Base-by-base conservation (phyloP, 2,888 invertebrate genomes). In the Miltochrista miniata region DNA sequence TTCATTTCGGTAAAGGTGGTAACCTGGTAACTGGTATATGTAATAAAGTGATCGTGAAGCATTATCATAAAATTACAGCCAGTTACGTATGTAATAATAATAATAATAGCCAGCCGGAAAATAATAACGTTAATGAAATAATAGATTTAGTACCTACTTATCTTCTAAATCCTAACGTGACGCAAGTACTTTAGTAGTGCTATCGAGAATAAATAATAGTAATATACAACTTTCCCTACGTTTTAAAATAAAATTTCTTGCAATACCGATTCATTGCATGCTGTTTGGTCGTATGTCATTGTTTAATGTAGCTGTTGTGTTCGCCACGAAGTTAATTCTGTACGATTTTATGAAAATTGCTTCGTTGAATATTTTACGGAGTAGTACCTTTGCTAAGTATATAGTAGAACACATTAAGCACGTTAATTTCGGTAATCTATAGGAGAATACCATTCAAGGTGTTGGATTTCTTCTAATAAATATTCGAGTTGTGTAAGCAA, bases 401-500 rank as follows among this genome's bases (percentile, higher is more conserved):
- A 24, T 24, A 24, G 3, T 4, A 24, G 18, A 24, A 24, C 5
- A 24, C 18, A 24, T 24, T 24, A 24, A 24, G 5, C 2, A 24
- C 18, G 5, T 24, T 81, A 80, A 70, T 59, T 68, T 53, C 49
- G 44, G 62, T 54, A 59, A 64, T 64, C 62, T 64, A 65, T 59
- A 53, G 65, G 65, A 68, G 69, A 74, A 24, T 24, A 24, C 18
- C 18, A 24, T 24, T 24, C 59, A 54, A 55, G 46, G 56, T 61
- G 58, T 54, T 56, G 46, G 48, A 48, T 48, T 24, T 24, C 18
- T 50, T 59, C 53, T 63, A 61, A 44, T 48, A 51, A 60, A 68
- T 56, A 56, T 67, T 14, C 15, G 50, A 53, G 67, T 79, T 77
- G 73, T 74, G 67, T 76, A 75, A 77, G 72, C 64, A 72, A 68